A percentile compares a stretch with the other conserved stretches of the same genome.
Conservation (phyloP, 2,797 vertebrate genomes). For the Lacerta viridis region DNA sequence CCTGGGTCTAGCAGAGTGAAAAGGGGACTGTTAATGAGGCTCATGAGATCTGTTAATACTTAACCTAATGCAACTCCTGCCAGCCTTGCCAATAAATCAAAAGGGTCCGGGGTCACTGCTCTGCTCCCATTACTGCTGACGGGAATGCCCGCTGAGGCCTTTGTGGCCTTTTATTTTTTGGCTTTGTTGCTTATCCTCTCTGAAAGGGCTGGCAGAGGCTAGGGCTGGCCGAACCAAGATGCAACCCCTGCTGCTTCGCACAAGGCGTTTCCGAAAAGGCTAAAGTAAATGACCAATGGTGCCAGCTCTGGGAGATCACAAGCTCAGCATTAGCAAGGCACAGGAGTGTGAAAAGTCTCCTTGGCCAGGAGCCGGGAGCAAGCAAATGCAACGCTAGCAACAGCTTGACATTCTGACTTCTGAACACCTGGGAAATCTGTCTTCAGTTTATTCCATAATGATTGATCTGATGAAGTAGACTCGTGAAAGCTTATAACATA, state of each 20-base stretch:
- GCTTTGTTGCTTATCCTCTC: neutral
- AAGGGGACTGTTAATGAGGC: conserved; percentile 75
- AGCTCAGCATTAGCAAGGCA: neutral
- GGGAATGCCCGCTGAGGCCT: accelerated
- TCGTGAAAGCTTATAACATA: neutral
- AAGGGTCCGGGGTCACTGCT: neutral
- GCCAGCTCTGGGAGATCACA: accelerated
- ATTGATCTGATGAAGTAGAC: conserved; percentile 18
- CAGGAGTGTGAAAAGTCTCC: neutral
- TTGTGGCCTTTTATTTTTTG: neutral
- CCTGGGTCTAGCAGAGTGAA: conserved; percentile 57
- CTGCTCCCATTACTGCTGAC: accelerated
- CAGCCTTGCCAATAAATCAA: conserved; percentile 65
- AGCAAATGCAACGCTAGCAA: neutral
- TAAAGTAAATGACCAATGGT: accelerated
- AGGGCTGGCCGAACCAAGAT: accelerated
- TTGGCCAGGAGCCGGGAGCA: neutral
- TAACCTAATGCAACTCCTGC: conserved; percentile 72
- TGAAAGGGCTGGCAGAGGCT: neutral
- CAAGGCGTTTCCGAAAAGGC: neutral
- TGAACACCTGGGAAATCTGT: conserved; percentile 17
- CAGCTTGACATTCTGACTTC: conserved; percentile 30
- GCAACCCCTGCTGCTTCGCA: accelerated
- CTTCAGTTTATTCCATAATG: conserved; percentile 55
- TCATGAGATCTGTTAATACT: conserved; percentile 76